phyloP scores from a whole-genome alignment of 2,888 invertebrate species.

The Quadroppia sp. region DNA sequence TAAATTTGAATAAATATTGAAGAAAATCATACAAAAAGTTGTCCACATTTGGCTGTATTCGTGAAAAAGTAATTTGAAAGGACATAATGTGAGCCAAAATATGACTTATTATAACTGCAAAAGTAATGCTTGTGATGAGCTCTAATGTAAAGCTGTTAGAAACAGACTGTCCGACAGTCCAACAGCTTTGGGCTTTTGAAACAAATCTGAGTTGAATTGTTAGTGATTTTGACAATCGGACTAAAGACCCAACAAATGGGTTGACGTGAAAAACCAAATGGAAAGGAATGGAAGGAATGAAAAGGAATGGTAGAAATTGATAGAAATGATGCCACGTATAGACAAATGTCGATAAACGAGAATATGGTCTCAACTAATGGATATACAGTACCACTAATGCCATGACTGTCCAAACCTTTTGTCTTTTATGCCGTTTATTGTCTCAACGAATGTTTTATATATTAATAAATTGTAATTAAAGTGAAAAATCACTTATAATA shows the following conservation, averaged over 20 bases:
- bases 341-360: not conserved
- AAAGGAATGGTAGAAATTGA: not conserved
- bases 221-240: not conserved
- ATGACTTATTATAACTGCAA: not conserved
- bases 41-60: no score
- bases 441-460: not conserved
- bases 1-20: no score
- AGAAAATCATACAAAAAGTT: no score
- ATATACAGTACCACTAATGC: not conserved
- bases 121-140: not conserved
- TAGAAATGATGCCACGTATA: conserved; percentile 5
- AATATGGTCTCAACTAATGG: not conserved
- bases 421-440: no score
- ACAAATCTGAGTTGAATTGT: conserved; percentile 23
- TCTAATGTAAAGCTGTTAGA: conserved; percentile 6
- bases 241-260: not conserved
- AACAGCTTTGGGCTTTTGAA: conserved; percentile 11
- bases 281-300: not conserved
- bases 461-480: not conserved
- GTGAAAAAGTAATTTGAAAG: no score
- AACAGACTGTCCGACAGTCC: not conserved
- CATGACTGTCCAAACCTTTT: no score
- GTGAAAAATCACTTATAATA: no score
- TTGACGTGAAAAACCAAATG: not conserved
- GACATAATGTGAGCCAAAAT: no score